Conservation (phyloP, 2,888 invertebrate genomes). For the Candidula unifasciata region DNA sequence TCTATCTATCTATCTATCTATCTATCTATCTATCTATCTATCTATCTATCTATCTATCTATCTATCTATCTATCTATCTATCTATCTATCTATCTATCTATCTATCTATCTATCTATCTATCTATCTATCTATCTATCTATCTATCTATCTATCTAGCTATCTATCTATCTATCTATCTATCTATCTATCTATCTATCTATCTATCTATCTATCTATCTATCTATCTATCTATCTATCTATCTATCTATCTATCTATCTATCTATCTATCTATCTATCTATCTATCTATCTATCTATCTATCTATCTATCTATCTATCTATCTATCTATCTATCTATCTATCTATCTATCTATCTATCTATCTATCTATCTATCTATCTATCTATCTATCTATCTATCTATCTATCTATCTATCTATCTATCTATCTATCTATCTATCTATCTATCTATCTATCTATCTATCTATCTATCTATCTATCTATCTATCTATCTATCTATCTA, state of each 20-base stretch:
- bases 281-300: conserved; percentile 4
- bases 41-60: too few relatives aligned
- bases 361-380: neutral
- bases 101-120: conserved; percentile 21
- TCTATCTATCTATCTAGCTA: conserved; percentile 25
- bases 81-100: neutral
- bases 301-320: neutral
- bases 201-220: conserved; percentile 10
- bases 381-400: neutral
- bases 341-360: neutral
- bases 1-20: too few relatives aligned
- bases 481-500: too few relatives aligned
- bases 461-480: too few relatives aligned
- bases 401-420: neutral
- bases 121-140: conserved; percentile 23
- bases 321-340: neutral
- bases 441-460: neutral
- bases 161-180: conserved; percentile 25
- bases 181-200: conserved; percentile 23
- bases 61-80: too few relatives aligned
- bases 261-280: neutral
- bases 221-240: neutral
- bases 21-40: too few relatives aligned
- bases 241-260: neutral
- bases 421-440: neutral